Base-by-base conservation (phyloP, 64 coral and sea anemone genomes). In the Montipora foliosa region DNA sequence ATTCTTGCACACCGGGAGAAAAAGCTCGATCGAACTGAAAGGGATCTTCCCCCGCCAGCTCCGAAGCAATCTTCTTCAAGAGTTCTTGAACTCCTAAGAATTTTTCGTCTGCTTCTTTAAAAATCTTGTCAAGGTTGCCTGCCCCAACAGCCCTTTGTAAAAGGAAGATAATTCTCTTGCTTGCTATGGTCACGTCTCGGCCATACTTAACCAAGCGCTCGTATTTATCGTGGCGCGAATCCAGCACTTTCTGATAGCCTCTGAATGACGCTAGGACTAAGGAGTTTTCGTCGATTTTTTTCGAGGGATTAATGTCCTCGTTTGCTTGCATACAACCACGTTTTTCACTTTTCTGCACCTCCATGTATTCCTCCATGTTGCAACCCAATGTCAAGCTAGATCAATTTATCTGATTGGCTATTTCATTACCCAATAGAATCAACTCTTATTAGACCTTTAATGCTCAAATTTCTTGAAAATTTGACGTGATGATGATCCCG, bases 201-300 rank as follows among this genome's bases (percentile, higher is more conserved):
- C 93, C 90, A 45, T 55, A 90, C 57, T 94, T 94, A 14, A 94
- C 87, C 19, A 94, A 78, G 49, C 93, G 87, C 24, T 94, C 93
- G 87, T 94, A 47, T 22, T 94, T 94, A 29, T 94, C 93, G 48
- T 94, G 62, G 5, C 87, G 78, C 3, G 71, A 90, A 57, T 89
- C 93, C 5, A 94, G 87, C 15, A 90, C 87, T 53, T 90, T 8
- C 48, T 84, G 93, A 25, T 90, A 49, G 14, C 62, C 49, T 58
- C 49, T 82, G 80, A 94, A 94, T 44, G 68, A 89, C 12, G 48
- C 48, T 55, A 94, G 68, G 4, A 94, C 17, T 66, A 87, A 87
- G 16, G 93, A 94, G 21, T 90, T 77, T 44, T 94, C 87, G 25
- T 82, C 79, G 7, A 84, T 73, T 20, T 90, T 89, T 21, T 44